Evolutionary conservation across 2,113 vertebrate species (phyloP), one percentile per base, ranked within the genome.

Genomic region (Hipposideros armiger): DNA sequence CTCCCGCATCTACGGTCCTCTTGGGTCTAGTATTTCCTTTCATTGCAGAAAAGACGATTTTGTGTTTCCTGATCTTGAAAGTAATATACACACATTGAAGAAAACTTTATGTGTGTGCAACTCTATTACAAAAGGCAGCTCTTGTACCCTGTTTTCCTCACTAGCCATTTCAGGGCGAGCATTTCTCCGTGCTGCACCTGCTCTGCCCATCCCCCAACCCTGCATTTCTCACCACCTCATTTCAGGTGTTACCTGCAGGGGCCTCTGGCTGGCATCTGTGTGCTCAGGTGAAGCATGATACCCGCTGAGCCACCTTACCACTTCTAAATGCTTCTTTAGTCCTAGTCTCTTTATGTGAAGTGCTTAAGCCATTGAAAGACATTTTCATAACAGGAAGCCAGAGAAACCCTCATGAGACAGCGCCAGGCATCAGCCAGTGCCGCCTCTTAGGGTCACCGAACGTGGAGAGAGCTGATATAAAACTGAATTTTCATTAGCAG

Each of bases 31-130:
- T 4, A 40, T 84, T 87, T 93, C 69, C 42, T 86, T 88, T 86
- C 69, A 82, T 56, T 70, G 80, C 72, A 32, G 28, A 84, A 90
- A 96, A 80, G 6, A 76, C 67, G 87, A 76, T 58, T 40, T 22
- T n/a, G 14, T 54, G 32, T 69, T 91, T 95, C 58, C 64, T 72
- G 42, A 66, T 77, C 40, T 62, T 92, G 74, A 87, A 91, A 93
- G 40, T 83, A 87, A 36, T 4, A 62, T 4, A 58, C 11, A 17
- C 1, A 9, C 47, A n/a, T 42, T n/a, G 22, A 58, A 78, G 52
- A 77, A 87, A 62, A 50, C 26, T 22, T 50, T 47, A 17, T 15
- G 30, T 36, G 32, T 66, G 40, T 66, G 50, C 58, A 89, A 45
- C 40, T n/a, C n/a, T 84, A 7, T 5, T 10, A 32, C 5, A 69